Conservation (phyloP, 2,797 vertebrate species). For the Ficedula albicollis region DNA sequence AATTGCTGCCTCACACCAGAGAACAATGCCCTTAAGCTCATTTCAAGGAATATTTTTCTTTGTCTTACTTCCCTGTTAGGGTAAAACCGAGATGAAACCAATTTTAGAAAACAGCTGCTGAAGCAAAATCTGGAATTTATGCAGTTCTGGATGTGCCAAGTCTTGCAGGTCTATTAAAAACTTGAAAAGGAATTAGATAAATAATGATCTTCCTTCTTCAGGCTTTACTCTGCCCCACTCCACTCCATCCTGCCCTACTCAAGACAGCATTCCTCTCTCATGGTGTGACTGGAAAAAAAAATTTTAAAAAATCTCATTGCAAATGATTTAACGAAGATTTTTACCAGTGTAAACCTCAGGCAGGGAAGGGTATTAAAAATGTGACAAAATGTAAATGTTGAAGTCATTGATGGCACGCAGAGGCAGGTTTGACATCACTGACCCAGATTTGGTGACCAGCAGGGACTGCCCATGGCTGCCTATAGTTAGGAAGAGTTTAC, state of each 20-base stretch:
- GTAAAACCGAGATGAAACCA: background rate
- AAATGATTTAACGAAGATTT: background rate
- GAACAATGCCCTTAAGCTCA: background rate
- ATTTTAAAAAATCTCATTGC: background rate
- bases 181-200: background rate
- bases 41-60: background rate
- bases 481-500: background rate
- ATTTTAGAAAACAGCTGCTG: background rate
- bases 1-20: background rate
- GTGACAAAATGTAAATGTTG: background rate
- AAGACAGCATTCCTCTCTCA: background rate
- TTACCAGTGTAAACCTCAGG: background rate
- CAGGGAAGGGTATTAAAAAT: background rate
- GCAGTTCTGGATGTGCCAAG: background rate
- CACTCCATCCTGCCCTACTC: background rate
- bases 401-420: background rate
- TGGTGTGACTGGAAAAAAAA: background rate
- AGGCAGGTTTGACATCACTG: background rate
- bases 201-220: background rate
- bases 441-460: background rate
- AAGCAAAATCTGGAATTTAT: background rate
- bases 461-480: background rate
- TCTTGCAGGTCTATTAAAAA: background rate
- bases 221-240: background rate
- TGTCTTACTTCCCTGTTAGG: background rate